Conservation (phyloP, 2,797 vertebrate genomes). For the Amazona finschi region DNA sequence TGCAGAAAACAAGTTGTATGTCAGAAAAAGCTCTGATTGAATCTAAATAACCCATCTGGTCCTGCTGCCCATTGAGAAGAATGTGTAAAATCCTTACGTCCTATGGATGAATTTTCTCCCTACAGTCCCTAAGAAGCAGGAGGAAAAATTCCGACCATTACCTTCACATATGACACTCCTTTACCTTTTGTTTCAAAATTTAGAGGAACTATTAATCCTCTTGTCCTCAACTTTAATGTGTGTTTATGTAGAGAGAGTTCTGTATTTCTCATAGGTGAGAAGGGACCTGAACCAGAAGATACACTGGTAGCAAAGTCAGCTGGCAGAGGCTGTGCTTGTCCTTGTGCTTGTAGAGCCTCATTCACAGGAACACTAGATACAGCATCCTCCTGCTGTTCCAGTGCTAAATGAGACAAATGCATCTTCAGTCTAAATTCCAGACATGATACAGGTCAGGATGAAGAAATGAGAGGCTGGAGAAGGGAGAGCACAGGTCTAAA, state of each 20-base stretch:
- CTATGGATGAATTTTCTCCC: background rate
- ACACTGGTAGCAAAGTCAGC: fast-evolving
- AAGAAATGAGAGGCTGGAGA: background rate
- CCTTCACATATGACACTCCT: background rate
- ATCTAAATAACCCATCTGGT: background rate
- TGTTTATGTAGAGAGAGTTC: background rate
- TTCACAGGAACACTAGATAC: background rate
- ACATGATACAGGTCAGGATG: background rate
- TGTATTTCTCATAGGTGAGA: background rate
- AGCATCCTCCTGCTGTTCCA: background rate
- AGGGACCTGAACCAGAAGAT: background rate
- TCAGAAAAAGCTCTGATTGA: background rate
- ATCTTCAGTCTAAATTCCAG: background rate
- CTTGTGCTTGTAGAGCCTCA: background rate
- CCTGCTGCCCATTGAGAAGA: background rate
- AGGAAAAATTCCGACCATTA: background rate
- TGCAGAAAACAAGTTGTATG: background rate
- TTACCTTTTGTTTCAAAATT: background rate
- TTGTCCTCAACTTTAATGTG: background rate
- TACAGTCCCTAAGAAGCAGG: background rate
- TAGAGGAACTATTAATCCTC: background rate
- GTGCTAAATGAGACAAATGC: background rate
- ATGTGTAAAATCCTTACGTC: background rate
- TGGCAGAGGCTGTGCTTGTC: background rate
- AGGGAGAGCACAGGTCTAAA: background rate